phyloP scores from a whole-genome alignment of 1,140 invertebrate genomes.

The Heliconius nattereri region DNA sequence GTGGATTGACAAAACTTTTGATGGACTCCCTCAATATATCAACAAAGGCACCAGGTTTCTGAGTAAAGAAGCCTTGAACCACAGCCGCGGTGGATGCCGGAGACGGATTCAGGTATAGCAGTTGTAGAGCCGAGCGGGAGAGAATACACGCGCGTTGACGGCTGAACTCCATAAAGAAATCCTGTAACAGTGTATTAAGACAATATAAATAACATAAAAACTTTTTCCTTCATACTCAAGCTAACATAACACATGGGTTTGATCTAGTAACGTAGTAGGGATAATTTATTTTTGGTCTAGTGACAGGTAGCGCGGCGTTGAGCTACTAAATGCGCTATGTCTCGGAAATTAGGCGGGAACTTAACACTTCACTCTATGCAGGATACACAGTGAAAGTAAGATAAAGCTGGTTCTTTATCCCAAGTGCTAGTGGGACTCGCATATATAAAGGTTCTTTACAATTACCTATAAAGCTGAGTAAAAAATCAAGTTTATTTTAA shows the following conservation, averaged over 20 bases:
- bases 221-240: too few species aligned
- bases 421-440: too few species aligned
- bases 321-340: not conserved
- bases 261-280: too few species aligned
- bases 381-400: too few species aligned
- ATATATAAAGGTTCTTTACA: too few species aligned
- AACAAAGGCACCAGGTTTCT: conserved; percentile 82
- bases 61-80: conserved; percentile 47
- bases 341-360: not conserved
- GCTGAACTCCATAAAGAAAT: conserved; percentile 97
- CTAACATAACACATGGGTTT: not conserved
- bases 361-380: too few species aligned
- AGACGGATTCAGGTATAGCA: conserved; percentile 85
- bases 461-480: too few species aligned
- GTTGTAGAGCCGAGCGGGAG: conserved; percentile 95
- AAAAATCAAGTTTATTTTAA: too few species aligned
- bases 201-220: too few species aligned
- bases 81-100: conserved; percentile 63
- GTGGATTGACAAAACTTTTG: conserved; percentile 93
- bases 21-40: conserved; percentile 94
- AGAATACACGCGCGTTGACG: conserved; percentile 94
- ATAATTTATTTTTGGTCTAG: not conserved
- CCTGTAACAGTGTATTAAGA: conserved; percentile 80
- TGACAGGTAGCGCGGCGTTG: not conserved
- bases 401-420: too few species aligned